A percentile compares a stretch with the other conserved stretches of the same genome.
phyloP scores from a whole-genome alignment of 2,888 invertebrate species.

The Cecidostiba fungosa region DNA sequence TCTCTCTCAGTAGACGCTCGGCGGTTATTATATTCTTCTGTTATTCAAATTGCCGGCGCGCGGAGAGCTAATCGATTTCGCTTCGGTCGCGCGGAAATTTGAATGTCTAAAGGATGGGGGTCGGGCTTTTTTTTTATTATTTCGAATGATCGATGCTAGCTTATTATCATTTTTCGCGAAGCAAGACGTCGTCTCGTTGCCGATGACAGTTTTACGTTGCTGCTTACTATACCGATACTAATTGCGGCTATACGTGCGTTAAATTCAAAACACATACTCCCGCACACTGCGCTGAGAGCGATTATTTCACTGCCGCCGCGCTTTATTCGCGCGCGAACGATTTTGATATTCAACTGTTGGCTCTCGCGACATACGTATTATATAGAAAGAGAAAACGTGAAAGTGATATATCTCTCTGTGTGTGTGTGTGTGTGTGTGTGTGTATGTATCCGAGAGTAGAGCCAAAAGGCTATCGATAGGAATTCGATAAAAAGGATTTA shows the following conservation, averaged over 20 bases:
- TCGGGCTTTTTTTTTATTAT: background rate
- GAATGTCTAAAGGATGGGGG: background rate
- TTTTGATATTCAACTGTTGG: slow-evolving; percentile 16
- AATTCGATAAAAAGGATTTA: background rate
- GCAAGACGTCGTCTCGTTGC: background rate
- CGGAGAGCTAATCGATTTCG: background rate
- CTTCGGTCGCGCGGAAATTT: background rate
- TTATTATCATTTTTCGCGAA: background rate
- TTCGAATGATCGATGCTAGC: background rate
- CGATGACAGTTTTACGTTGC: too few relatives aligned
- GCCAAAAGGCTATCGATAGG: background rate
- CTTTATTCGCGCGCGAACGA: background rate
- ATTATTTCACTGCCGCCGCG: background rate
- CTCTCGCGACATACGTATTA: background rate
- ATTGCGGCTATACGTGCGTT: background rate
- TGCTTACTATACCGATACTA: background rate
- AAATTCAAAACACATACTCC: background rate
- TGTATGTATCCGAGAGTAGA: too few relatives aligned
- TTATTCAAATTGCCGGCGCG: slow-evolving; percentile 22
- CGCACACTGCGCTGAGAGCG: background rate
- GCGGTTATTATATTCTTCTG: background rate
- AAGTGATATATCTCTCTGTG: background rate
- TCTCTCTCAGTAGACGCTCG: background rate
- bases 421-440: too few relatives aligned
- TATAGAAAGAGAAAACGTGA: slow-evolving; percentile 48